phyloP scores from a whole-genome alignment of 2,797 vertebrate species.

The Danio tinwini region DNA sequence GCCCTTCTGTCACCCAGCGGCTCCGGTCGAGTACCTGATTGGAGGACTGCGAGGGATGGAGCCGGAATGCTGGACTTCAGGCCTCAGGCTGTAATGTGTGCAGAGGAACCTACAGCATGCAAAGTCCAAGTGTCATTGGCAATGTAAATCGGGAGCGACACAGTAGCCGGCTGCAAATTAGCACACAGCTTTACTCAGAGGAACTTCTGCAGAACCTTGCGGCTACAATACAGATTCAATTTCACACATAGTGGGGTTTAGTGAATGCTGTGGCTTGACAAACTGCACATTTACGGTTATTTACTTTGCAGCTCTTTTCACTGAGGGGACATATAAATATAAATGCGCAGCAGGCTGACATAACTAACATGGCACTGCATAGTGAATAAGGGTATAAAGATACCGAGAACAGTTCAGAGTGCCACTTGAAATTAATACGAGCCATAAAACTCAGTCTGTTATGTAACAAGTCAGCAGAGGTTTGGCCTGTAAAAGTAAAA shows the following conservation, averaged over 20 bases:
- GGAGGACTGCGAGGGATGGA: conserved; percentile 54
- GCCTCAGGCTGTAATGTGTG: conserved; percentile 41
- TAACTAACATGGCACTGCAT: conserved; percentile 8
- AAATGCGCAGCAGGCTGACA: not conserved
- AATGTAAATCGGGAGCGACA: conserved; percentile 37
- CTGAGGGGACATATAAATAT: conserved; percentile 4
- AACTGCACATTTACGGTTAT: conserved; percentile 34
- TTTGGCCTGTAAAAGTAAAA: conserved; percentile 40
- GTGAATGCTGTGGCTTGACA: conserved; percentile 10
- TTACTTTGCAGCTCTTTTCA: conserved; percentile 23
- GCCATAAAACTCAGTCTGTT: conserved; percentile 18
- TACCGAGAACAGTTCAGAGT: conserved; percentile 10
- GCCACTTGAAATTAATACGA: conserved; percentile 3
- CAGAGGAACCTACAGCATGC: conserved; percentile 27
- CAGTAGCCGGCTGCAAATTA: conserved; percentile 38
- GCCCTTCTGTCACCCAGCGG: conserved; percentile 63
- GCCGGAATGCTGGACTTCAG: conserved; percentile 58
- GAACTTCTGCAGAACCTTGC: conserved; percentile 31
- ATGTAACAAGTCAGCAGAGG: conserved; percentile 36
- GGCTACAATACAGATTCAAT: conserved; percentile 44
- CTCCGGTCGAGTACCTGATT: conserved; percentile 63
- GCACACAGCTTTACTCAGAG: conserved; percentile 27
- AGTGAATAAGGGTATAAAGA: conserved; percentile 4
- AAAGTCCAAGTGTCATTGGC: conserved; percentile 32
- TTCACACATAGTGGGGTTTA: conserved; percentile 46